Base-by-base conservation (phyloP, 2,113 vertebrate species). In the Balaeniceps rex region DNA sequence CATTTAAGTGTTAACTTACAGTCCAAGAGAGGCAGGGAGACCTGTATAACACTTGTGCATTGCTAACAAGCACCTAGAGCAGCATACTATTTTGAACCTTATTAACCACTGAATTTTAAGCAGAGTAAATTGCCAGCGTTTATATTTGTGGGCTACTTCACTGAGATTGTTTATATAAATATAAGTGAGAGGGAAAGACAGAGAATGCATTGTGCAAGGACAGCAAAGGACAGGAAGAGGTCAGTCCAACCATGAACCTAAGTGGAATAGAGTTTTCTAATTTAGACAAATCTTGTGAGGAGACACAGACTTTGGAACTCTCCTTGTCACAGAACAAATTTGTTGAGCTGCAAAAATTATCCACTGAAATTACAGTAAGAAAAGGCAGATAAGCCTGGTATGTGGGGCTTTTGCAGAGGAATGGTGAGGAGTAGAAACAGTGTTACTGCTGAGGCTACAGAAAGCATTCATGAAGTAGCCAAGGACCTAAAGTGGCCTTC, bases 91-190 rank as follows among this genome's bases (percentile, higher is more conserved):
- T 95, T 89, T 87, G 83, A 91, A 94, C 77, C 54, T 91, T 97
- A 85, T 94, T 94, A 94, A 91, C 80, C 76, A 84, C 80, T 57
- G 95, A 97, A 96, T 96, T 95, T 92, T 94, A 94, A 95, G 44
- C 22, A 92, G 86, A 88, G 7, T 52, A 97, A 91, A 87, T 91
- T 92, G 19, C 42, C 72, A 49, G 31, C 4, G 4, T 94, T 94
- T 95, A 51, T 83, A 69, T 79, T 91, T 85, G 77, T 65, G 55
- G 57, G 36, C 76, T 88, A 52, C 44, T 83, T 87, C 61, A 68
- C 25, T 42, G 40, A 57, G 40, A 52, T 15, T 65, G 69, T 90
- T 92, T 93, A 57, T 72, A 81, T 36, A 88, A 83, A 90, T 58
- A 29, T 36, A 70, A 94, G 46, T 33, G 31, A 92, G 55, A 84